A percentile compares a stretch with the other conserved stretches of the same genome.
These are phyloP conservation scores for Darevskia mixta DNA, from an alignment of 2,797 vertebrate genomes.

Conservation along the genomic window DNA sequence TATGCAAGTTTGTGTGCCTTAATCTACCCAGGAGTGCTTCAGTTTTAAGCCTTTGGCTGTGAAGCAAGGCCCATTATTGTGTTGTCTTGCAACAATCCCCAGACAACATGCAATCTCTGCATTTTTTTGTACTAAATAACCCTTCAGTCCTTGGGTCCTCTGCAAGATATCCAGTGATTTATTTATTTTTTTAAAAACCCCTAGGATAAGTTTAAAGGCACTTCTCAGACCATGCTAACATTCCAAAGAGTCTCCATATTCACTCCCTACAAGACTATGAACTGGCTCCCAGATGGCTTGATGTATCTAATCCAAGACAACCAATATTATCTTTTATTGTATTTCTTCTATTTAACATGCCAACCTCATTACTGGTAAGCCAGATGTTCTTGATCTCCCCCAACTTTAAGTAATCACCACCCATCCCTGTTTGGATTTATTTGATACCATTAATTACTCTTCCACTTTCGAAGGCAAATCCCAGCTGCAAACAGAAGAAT, in stretches of 20 bases:
- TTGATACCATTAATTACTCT: slow-evolving; percentile 43
- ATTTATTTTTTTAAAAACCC: neutral
- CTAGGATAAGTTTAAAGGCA: neutral
- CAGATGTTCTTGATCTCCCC: slow-evolving; percentile 23
- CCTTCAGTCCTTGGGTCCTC: neutral
- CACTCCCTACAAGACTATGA: neutral
- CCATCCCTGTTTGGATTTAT: slow-evolving; percentile 19
- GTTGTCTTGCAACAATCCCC: neutral
- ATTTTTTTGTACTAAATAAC: neutral
- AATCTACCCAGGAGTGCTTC: too few species aligned
- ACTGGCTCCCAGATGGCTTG: neutral
- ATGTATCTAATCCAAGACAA: slow-evolving; percentile 3
- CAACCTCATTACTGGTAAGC: slow-evolving; percentile 34
- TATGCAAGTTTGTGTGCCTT: too few species aligned
- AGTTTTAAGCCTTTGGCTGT: too few species aligned
- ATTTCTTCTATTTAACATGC: slow-evolving; percentile 40
- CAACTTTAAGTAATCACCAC: slow-evolving; percentile 7
- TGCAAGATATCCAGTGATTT: neutral
- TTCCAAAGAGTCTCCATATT: neutral
- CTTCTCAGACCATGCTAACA: neutral
- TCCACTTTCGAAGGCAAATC: slow-evolving; percentile 49
- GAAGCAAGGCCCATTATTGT: neutral
- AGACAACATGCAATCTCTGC: neutral
- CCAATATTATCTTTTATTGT: slow-evolving; percentile 12
- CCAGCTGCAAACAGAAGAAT: slow-evolving; percentile 48